Evolutionary conservation across 1,140 invertebrate species (phyloP).

Genomic region (Drosophila mojavensis): DNA sequence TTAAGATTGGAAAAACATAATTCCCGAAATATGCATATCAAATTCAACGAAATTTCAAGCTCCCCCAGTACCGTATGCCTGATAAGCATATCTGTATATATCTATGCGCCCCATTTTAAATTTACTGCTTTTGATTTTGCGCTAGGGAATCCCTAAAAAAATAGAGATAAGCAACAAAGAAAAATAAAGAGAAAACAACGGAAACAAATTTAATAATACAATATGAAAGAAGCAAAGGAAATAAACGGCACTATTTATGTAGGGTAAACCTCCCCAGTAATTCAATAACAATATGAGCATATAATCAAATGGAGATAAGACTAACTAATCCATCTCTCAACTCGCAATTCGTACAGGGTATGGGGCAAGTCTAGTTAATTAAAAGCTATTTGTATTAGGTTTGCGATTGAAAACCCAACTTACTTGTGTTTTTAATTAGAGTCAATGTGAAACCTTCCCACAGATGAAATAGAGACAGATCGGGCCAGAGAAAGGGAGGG

Average conservation of each 20-base stretch:
- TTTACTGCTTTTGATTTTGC: too few relatives aligned
- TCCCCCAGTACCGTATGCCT: too few relatives aligned
- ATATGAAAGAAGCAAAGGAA: too few relatives aligned
- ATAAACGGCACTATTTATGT: too few relatives aligned
- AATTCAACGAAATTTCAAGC: too few relatives aligned
- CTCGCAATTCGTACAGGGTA: background rate
- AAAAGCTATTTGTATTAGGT: background rate
- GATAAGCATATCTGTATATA: too few relatives aligned
- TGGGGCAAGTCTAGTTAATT: background rate
- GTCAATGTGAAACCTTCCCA: constrained; percentile 39
- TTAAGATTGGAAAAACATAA: background rate
- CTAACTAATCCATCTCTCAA: background rate
- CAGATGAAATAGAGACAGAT: background rate
- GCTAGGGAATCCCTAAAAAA: background rate
- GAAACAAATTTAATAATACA: background rate
- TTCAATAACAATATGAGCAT: too few relatives aligned
- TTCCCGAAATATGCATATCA: too few relatives aligned
- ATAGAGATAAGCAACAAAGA: background rate
- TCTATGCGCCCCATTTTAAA: too few relatives aligned
- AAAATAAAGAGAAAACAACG: background rate
- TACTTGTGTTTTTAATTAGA: constrained; percentile 39
- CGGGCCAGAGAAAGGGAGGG: background rate
- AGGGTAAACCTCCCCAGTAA: too few relatives aligned
- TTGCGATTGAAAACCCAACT: constrained; percentile 6
- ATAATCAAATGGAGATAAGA: background rate